phyloP scores from a whole-genome alignment of 1,140 invertebrate species.

The Gonatopus flavifemur region DNA sequence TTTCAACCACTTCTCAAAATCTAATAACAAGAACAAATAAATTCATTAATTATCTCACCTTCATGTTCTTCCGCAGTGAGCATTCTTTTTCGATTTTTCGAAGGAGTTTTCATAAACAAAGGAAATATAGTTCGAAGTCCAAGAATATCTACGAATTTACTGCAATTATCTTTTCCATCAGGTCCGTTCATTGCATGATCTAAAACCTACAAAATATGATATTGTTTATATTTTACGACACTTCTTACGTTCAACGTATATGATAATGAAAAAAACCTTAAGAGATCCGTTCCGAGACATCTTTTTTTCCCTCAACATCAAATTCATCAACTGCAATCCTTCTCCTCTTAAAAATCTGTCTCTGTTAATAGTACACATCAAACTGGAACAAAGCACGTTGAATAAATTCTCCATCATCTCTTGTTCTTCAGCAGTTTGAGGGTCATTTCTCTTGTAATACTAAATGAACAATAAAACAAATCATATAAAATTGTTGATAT shows the following conservation, averaged over 20 bases:
- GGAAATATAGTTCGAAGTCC: conserved; percentile 96
- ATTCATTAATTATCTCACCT: conserved; percentile 59
- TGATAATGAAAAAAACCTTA: conserved; percentile 63
- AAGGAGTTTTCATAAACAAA: conserved; percentile 98
- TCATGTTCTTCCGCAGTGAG: conserved; percentile 90
- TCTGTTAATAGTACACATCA: conserved; percentile 86
- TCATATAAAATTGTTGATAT: conserved; percentile 1
- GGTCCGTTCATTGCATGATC: conserved; percentile 93
- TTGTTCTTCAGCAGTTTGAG: conserved; percentile 85
- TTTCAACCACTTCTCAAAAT: neutral
- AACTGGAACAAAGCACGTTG: conserved; percentile 89
- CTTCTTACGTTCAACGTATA: neutral
- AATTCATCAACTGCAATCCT: conserved; percentile 92
- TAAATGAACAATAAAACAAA: conserved; percentile 47
- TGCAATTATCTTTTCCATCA: conserved; percentile 93
- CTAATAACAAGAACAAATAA: neutral
- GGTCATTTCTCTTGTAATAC: conserved; percentile 95
- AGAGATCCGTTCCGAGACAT: conserved; percentile 93
- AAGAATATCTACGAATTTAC: conserved; percentile 98
- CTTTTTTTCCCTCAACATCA: conserved; percentile 98
- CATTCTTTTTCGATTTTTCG: conserved; percentile 80
- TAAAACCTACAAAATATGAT: conserved; percentile 61
- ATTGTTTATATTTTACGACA: conserved; percentile 5
- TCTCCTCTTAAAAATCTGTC: conserved; percentile 92
- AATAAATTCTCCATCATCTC: conserved; percentile 99